A percentile compares a stretch with the other conserved stretches of the same genome.
Evolutionary conservation across 1,140 invertebrate species (phyloP).

Genomic region (Drosophila parvula): DNA sequence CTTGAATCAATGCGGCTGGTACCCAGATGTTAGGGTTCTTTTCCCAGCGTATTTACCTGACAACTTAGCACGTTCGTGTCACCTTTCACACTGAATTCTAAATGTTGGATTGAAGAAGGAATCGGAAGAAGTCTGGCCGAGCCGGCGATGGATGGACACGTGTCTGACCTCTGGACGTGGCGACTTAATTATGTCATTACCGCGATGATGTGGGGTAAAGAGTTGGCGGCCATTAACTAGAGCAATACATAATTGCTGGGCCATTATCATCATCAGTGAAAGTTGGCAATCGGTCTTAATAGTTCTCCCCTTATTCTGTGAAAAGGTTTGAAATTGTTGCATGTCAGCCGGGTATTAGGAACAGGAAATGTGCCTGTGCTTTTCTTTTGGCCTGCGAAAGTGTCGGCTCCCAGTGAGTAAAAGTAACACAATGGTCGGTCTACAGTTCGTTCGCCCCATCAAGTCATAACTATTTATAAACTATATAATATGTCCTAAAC

Average conservation of each 20-base stretch:
- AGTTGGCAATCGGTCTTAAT: slow-evolving; percentile 67
- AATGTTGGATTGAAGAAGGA: slow-evolving; percentile 35
- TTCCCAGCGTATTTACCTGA: slow-evolving; percentile 50
- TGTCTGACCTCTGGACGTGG: slow-evolving; percentile 39
- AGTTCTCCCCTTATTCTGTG: slow-evolving; percentile 40
- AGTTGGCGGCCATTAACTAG: slow-evolving; percentile 29
- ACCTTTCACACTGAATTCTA: slow-evolving; percentile 34
- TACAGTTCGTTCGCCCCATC: slow-evolving; percentile 60
- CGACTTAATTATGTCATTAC: slow-evolving; percentile 55
- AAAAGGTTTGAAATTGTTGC: slow-evolving; percentile 61
- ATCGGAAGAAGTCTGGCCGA: not conserved
- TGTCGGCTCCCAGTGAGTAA: slow-evolving; percentile 46
- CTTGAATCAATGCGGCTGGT: slow-evolving; percentile 48
- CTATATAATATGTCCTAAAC: slow-evolving; percentile 54
- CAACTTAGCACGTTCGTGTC: slow-evolving; percentile 51
- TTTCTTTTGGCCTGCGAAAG: slow-evolving; percentile 57
- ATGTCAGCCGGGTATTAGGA: slow-evolving; percentile 62
- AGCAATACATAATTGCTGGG: slow-evolving; percentile 52
- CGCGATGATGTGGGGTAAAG: slow-evolving; percentile 21
- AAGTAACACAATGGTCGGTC: slow-evolving; percentile 36
- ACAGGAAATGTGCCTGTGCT: slow-evolving; percentile 65
- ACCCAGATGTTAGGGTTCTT: slow-evolving; percentile 34
- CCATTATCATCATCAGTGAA: slow-evolving; percentile 63
- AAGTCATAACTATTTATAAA: slow-evolving; percentile 62
- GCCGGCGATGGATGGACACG: slow-evolving; percentile 16